These are phyloP conservation scores for Spilogale gracilis DNA, from an alignment of 2,113 vertebrate species.

Conservation along the genomic window DNA sequence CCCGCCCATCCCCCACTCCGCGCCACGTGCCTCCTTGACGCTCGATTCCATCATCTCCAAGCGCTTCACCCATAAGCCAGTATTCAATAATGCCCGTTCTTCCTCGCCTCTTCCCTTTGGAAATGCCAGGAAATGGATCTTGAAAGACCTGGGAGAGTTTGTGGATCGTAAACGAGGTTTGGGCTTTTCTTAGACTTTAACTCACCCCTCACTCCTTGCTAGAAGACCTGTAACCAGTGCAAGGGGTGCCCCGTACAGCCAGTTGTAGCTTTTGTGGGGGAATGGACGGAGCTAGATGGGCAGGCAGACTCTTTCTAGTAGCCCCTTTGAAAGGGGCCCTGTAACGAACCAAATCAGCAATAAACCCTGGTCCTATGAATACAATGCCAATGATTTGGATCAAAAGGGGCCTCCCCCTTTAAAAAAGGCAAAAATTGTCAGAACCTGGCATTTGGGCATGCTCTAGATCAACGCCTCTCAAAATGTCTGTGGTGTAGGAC, in stretches of 20 bases:
- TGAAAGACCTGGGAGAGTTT: background rate
- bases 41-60: background rate
- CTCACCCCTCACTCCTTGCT: background rate
- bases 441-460: background rate
- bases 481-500: background rate
- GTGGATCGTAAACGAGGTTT: background rate
- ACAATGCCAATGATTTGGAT: background rate
- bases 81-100: background rate
- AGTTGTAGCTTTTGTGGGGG: background rate
- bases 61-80: background rate
- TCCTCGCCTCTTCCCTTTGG: background rate
- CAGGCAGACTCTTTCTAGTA: background rate
- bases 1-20: background rate
- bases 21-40: background rate
- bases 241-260: background rate
- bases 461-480: background rate
- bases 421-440: background rate
- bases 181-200: background rate
- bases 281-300: background rate
- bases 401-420: background rate
- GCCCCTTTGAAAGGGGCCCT: background rate
- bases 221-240: background rate
- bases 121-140: background rate
- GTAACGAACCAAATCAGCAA: background rate
- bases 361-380: background rate